These are phyloP conservation scores for Ammodytes dubius DNA, from an alignment of 2,113 vertebrate genomes.

Conservation along the genomic window DNA sequence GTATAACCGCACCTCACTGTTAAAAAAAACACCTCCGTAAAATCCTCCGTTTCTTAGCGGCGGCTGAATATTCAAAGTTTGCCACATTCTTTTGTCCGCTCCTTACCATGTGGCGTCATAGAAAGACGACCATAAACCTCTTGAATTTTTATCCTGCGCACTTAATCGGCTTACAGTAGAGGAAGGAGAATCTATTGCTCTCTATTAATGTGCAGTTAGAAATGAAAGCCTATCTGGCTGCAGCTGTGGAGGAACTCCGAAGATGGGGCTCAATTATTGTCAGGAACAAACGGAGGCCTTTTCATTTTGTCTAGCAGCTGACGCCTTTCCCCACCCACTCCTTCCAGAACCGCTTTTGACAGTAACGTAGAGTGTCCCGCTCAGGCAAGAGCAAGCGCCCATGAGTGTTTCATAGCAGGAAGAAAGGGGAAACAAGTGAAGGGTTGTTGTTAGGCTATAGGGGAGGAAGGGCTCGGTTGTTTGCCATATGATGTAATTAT, in stretches of 20 bases:
- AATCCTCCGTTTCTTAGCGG: neutral
- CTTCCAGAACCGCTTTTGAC: constrained; percentile 73
- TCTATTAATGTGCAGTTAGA: constrained; percentile 60
- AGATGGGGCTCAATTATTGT: constrained; percentile 77
- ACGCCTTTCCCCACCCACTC: constrained; percentile 77
- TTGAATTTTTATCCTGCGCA: constrained; percentile 47
- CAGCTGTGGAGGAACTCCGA: constrained; percentile 76
- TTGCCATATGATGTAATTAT: constrained; percentile 80
- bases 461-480: constrained; percentile 62
- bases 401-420: constrained; percentile 58
- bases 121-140: constrained; percentile 48
- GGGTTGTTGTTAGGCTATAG: constrained; percentile 31
- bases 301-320: constrained; percentile 82
- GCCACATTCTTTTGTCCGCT: constrained; percentile 36
- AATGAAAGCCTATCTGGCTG: constrained; percentile 74
- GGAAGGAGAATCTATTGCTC: constrained; percentile 55
- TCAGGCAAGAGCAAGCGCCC: constrained; percentile 49
- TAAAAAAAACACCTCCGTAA: constrained; percentile 21
- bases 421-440: constrained; percentile 18
- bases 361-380: constrained; percentile 65
- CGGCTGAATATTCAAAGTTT: neutral
- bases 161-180: constrained; percentile 68
- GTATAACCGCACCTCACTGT: constrained; percentile 32
- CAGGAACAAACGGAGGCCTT: constrained; percentile 77
- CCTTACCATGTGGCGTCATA: neutral